Evolutionary conservation across 2,888 invertebrate species (phyloP).

Genomic region (Amblyteles armatorius): DNA sequence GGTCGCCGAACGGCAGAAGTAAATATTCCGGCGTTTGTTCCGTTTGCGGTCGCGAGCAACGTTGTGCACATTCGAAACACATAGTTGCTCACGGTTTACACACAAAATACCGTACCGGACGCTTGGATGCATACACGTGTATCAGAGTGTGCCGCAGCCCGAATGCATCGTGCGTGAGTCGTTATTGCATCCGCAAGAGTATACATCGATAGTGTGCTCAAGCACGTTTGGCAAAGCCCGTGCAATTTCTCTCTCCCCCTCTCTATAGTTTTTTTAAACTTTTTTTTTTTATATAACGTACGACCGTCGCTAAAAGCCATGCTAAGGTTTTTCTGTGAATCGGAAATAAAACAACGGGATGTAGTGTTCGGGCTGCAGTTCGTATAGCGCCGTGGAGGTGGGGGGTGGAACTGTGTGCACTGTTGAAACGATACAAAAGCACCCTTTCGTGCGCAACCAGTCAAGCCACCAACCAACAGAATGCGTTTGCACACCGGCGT

Average conservation of each 20-base stretch:
- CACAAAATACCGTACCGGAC: slow-evolving; percentile 51
- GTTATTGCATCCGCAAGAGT: slow-evolving; percentile 39
- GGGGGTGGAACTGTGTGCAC: slow-evolving; percentile 23
- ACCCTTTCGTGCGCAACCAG: slow-evolving; percentile 44
- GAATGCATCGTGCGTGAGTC: slow-evolving; percentile 25
- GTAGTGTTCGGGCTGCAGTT: slow-evolving; percentile 11
- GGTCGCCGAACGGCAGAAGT: slow-evolving; percentile 64
- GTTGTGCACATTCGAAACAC: slow-evolving; percentile 54
- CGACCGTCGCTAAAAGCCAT: slow-evolving; percentile 70
- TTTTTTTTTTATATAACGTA: slow-evolving; percentile 74
- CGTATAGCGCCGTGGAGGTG: not conserved
- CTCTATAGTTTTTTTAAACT: not conserved
- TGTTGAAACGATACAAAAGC: slow-evolving; percentile 55
- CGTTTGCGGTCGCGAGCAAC: slow-evolving; percentile 60
- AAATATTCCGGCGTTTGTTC: slow-evolving; percentile 76
- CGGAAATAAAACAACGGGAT: slow-evolving; percentile 54
- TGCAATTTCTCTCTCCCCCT: slow-evolving; percentile 17
- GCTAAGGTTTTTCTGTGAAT: slow-evolving; percentile 66
- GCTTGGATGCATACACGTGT: slow-evolving; percentile 22
- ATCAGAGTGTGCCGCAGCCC: not conserved
- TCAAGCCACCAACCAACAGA: slow-evolving; percentile 22
- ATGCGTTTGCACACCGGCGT: slow-evolving; percentile 31
- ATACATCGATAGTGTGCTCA: slow-evolving; percentile 39
- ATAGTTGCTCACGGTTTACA: slow-evolving; percentile 55
- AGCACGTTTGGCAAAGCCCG: slow-evolving; percentile 59